phyloP scores from a whole-genome alignment of 2,888 invertebrate species.

The Argyresthia goedartella region DNA sequence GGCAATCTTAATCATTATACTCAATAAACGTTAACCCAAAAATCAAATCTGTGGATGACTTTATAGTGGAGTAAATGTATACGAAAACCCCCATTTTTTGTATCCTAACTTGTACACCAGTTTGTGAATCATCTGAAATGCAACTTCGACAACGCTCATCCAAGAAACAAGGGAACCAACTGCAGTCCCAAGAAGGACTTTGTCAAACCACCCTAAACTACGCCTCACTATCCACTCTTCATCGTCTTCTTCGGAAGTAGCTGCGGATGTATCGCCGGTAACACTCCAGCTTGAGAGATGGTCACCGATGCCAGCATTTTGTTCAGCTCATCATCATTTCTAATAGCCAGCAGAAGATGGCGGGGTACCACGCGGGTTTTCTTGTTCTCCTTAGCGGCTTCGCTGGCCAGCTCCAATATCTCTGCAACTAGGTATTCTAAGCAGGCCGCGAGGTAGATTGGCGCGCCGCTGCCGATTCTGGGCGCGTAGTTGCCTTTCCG shows the following conservation, averaged over 20 bases:
- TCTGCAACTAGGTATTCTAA: slow-evolving; percentile 78
- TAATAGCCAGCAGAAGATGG: slow-evolving; percentile 78
- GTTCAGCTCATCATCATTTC: slow-evolving; percentile 82
- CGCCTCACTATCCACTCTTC: slow-evolving; percentile 35
- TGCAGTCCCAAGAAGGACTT: slow-evolving; percentile 34
- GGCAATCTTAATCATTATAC: too few species aligned
- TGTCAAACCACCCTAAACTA: slow-evolving; percentile 14
- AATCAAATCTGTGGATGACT: too few species aligned
- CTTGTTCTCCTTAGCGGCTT: slow-evolving; percentile 75
- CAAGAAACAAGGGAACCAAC: slow-evolving; percentile 7
- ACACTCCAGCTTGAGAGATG: slow-evolving; percentile 84
- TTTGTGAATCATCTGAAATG: too few species aligned
- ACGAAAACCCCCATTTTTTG: too few species aligned
- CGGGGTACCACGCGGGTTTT: slow-evolving; percentile 68
- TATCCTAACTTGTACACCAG: too few species aligned
- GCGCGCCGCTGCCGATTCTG: slow-evolving; percentile 63
- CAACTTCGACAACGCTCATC: too few species aligned
- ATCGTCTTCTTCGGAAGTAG: slow-evolving; percentile 26
- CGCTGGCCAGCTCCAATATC: slow-evolving; percentile 73
- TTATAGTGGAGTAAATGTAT: too few species aligned
- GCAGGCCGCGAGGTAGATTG: slow-evolving; percentile 68
- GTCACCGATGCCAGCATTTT: slow-evolving; percentile 80
- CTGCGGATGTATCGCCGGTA: slow-evolving; percentile 82
- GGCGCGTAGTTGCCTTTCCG: slow-evolving; percentile 73
- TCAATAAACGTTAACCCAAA: too few species aligned